Evolutionary conservation across 2,113 vertebrate genomes (phyloP).

Genomic region (Cryptomyrus ogoouensis): DNA sequence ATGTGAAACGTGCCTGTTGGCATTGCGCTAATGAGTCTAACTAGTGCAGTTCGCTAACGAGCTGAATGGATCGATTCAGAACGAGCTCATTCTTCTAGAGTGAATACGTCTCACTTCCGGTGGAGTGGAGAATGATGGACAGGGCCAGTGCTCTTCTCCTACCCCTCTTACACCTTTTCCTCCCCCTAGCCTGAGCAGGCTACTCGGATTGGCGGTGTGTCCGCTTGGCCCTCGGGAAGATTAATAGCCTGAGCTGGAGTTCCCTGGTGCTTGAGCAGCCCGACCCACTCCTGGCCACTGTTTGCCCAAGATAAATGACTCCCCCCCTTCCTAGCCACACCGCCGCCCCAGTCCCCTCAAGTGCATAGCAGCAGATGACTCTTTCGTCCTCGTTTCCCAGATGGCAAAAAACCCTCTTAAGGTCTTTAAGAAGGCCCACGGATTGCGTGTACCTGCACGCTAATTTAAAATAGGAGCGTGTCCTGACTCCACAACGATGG

Average conservation of each 20-base stretch:
- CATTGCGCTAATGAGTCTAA: constrained; percentile 47
- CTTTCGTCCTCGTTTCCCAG: background rate
- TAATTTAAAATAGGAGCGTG: background rate
- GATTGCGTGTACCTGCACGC: background rate
- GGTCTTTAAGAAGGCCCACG: background rate
- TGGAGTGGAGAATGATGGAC: background rate
- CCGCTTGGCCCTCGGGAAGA: constrained; percentile 29
- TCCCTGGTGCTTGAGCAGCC: background rate
- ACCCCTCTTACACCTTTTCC: background rate
- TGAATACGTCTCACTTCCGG: constrained; percentile 49
- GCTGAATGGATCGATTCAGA: constrained; percentile 21
- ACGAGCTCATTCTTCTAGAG: constrained; percentile 32
- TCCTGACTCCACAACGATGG: background rate
- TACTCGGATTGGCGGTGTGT: constrained; percentile 21
- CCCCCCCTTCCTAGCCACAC: background rate
- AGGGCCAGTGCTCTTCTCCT: background rate
- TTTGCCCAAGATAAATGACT: background rate
- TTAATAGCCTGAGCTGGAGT: constrained; percentile 28
- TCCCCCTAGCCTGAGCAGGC: background rate
- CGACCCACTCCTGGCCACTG: background rate
- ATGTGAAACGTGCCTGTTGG: constrained; percentile 44
- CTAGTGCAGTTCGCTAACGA: constrained; percentile 39
- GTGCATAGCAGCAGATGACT: constrained; percentile 17
- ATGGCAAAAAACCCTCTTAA: background rate
- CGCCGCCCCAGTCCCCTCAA: background rate